Base-by-base conservation (phyloP, 2,797 vertebrate genomes). In the Bradypus variegatus region DNA sequence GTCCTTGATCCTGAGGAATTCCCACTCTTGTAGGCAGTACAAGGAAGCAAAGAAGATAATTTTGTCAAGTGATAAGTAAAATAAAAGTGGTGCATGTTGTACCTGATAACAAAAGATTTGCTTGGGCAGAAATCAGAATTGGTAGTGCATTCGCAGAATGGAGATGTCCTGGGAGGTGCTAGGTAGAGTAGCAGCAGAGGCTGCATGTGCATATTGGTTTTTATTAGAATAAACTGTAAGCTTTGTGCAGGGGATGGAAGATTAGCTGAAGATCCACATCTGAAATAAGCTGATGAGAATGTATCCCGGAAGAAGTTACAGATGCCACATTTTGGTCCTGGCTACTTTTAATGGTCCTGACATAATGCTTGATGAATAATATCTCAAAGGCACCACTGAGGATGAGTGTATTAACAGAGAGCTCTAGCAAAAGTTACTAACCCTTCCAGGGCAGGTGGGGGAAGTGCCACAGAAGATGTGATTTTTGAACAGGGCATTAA, bases 391-490 rank as follows among this genome's bases (percentile, higher is more conserved):
- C 3, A 80, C n/a, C 15, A 10, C 13, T 21, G 15, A 70, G 12
- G 13, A 80, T 77, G 38, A 93, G 48, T n/a, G 8, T 33, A 31
- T 33, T 53, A 79, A 18, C 15, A 38, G 25, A 53, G 10, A 76
- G 16, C 13, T 81, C 2, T 8, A 72, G 70, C 53, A 91, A 80
- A 75, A 41, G 23, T 45, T 79, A 29, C 53, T 53, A 29, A 82
- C 6, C 3, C 41, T 73, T 16, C 0, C 1, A 9, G 21, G 31
- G n/a, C 5, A 25, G 2, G 16, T n/a, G 2, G 11, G 5, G 8
- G 6, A 6, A 38, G 33, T 19, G 18, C 2, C 72, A 38, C 14
- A 62, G 64, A 80, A 14, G 14, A 58, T 16, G 21, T 10, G 50
- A 38, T 21, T 29, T 55, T 21, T 84, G 9, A 80, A 21, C 41